phyloP scores from a whole-genome alignment of 1,140 invertebrate genomes.

The Paramacrobiotus metropolitanus region DNA sequence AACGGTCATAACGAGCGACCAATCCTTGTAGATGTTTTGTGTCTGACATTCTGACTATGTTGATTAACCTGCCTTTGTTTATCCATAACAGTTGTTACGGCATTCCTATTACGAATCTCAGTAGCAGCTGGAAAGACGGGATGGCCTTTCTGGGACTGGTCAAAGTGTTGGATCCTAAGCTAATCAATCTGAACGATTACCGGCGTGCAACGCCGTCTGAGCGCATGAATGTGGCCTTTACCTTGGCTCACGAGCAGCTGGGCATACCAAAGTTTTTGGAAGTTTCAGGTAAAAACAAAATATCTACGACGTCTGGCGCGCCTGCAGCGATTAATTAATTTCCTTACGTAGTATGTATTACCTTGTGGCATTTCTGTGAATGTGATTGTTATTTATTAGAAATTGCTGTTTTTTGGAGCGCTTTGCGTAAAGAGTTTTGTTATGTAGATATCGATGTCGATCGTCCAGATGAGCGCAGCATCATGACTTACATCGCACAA shows the following conservation, averaged over 20 bases:
- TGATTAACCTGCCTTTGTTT: too few species aligned
- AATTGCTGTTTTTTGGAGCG: too few species aligned
- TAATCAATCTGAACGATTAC: slow-evolving; percentile 56
- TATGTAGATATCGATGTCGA: slow-evolving; percentile 80
- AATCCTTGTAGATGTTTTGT: too few species aligned
- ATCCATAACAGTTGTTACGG: slow-evolving; percentile 58
- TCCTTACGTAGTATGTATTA: too few species aligned
- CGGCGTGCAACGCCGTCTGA: slow-evolving; percentile 47
- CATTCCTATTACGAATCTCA: slow-evolving; percentile 76
- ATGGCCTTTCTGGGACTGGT: slow-evolving; percentile 85
- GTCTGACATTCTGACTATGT: too few species aligned
- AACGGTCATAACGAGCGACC: too few species aligned
- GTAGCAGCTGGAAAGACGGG: slow-evolving; percentile 86
- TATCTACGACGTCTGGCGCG: too few species aligned
- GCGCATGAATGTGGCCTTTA: slow-evolving; percentile 74
- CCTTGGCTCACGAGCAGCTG: slow-evolving; percentile 67
- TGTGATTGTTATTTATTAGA: too few species aligned
- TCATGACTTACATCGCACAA: slow-evolving; percentile 98
- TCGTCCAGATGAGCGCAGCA: slow-evolving; percentile 87
- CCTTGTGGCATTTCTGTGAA: too few species aligned
- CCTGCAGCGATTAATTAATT: too few species aligned
- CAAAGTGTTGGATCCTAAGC: slow-evolving; percentile 72
- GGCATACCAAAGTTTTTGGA: slow-evolving; percentile 78
- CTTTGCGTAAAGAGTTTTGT: too few species aligned
- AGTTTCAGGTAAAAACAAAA: slow-evolving; percentile 47